These are phyloP conservation scores for Hafferia zeledoni DNA, from an alignment of 2,797 vertebrate species.

Conservation along the genomic window DNA sequence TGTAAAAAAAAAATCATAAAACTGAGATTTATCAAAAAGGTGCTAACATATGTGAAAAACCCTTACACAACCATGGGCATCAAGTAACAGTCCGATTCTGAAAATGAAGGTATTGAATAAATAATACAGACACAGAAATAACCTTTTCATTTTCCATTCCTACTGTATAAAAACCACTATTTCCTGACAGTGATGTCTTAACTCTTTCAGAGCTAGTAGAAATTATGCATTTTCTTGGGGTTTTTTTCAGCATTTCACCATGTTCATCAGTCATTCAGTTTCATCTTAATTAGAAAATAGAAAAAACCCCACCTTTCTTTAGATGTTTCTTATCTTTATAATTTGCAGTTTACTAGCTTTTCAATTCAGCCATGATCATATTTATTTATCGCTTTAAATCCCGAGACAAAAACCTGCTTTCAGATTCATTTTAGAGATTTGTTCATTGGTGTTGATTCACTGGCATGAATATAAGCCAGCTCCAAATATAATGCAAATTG, in stretches of 20 bases:
- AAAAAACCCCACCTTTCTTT: rapidly evolving
- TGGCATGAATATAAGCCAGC: not conserved
- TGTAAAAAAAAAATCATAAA: not conserved
- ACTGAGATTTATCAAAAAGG: not conserved
- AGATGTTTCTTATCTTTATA: not conserved
- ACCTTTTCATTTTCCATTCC: not conserved
- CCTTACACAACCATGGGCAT: not conserved
- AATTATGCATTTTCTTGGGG: not conserved
- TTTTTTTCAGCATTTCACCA: not conserved
- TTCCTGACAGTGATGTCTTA: not conserved
- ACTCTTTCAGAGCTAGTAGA: not conserved
- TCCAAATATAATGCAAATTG: not conserved
- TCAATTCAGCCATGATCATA: not conserved
- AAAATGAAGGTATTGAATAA: not conserved
- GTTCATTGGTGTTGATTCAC: not conserved
- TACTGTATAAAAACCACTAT: not conserved
- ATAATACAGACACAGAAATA: not conserved
- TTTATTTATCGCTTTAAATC: not conserved
- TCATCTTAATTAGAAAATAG: not conserved
- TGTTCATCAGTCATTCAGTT: not conserved
- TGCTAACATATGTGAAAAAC: not conserved
- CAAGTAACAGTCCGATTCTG: not conserved
- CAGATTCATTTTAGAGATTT: not conserved
- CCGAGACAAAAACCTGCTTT: not conserved
- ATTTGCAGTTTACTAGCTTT: not conserved